These are phyloP conservation scores for Drosophila sproati DNA, from an alignment of 1,140 invertebrate species.

Conservation along the genomic window DNA sequence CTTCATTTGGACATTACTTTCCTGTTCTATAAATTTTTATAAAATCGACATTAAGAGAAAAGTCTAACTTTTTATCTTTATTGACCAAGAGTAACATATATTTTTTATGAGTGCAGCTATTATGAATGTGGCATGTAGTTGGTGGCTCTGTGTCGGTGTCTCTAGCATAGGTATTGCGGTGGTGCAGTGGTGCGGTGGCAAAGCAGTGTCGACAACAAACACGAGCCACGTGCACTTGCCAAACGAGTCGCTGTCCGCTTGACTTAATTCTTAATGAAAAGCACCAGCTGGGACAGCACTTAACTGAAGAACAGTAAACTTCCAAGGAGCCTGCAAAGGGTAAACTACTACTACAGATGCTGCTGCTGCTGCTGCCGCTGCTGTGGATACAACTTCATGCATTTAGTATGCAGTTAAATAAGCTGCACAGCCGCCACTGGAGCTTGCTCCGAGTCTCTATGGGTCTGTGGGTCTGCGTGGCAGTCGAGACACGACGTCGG, in stretches of 20 bases:
- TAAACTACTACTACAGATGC: background rate
- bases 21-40: too few relatives aligned
- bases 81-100: background rate
- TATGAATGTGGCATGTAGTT: background rate
- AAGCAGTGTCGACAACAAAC: conserved; percentile 44
- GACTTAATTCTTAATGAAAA: conserved; percentile 59
- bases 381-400: conserved; percentile 20
- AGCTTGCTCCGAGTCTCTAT: conserved; percentile 35
- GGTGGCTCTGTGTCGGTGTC: too few relatives aligned
- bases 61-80: too few relatives aligned
- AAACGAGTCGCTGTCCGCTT: conserved; percentile 39
- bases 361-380: background rate
- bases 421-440: conserved; percentile 24
- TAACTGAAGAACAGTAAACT: background rate
- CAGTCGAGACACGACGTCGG: conserved; percentile 51
- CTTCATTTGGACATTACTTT: too few relatives aligned
- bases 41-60: too few relatives aligned
- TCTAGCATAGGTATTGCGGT: background rate
- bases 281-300: conserved; percentile 35
- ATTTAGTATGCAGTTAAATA: conserved; percentile 69
- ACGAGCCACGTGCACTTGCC: conserved; percentile 70
- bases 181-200: conserved; percentile 3
- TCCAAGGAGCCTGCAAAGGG: background rate
- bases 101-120: background rate
- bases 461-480: conserved; percentile 71